A percentile compares a stretch with the other conserved stretches of the same genome.
phyloP scores from a whole-genome alignment of 2,113 vertebrate genomes.

The Onychorhynchus coronatus region DNA sequence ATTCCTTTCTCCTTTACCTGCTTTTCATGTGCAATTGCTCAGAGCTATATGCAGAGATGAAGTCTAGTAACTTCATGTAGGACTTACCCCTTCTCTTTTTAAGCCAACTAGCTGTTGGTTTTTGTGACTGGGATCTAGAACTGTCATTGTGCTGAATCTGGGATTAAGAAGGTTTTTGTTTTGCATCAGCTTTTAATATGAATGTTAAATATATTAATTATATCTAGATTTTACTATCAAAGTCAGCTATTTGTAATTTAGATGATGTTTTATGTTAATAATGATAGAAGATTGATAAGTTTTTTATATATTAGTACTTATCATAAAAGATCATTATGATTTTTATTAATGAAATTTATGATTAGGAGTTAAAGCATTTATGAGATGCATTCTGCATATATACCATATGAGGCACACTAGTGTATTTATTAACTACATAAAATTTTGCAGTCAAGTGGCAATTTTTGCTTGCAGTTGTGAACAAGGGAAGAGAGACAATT shows the following conservation, averaged over 20 bases:
- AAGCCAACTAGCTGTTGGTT: not conserved
- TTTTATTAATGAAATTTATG: not conserved
- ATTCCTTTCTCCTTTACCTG: not conserved
- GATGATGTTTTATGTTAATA: not conserved
- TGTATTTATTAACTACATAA: not conserved
- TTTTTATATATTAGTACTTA: not conserved
- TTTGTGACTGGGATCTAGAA: not conserved
- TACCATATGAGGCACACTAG: not conserved
- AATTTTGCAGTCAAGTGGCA: not conserved
- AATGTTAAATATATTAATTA: not conserved
- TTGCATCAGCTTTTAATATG: not conserved
- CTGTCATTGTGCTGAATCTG: not conserved
- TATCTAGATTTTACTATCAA: not conserved
- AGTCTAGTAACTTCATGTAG: not conserved
- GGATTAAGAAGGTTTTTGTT: not conserved
- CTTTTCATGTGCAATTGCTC: not conserved
- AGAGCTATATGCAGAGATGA: not conserved
- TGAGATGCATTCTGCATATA: not conserved
- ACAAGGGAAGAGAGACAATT: not conserved
- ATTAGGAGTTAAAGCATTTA: not conserved
- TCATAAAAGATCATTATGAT: not conserved
- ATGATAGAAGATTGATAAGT: not conserved
- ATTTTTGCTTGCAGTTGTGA: not conserved
- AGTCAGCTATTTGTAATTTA: not conserved
- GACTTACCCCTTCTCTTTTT: not conserved